phyloP scores from a whole-genome alignment of 2,797 vertebrate genomes.

The Phalanger gymnotis region DNA sequence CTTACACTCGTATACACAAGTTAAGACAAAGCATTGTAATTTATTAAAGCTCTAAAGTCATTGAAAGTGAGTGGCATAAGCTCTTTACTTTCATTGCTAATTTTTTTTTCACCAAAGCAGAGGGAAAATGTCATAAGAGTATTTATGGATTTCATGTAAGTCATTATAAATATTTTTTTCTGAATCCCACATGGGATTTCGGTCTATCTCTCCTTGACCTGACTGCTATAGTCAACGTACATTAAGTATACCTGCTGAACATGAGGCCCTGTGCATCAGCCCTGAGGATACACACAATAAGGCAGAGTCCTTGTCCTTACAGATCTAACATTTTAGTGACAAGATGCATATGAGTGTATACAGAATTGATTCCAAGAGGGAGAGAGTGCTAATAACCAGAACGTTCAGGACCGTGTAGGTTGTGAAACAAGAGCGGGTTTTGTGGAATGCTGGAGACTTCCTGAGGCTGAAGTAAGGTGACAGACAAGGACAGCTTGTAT shows the following conservation, averaged over 20 bases:
- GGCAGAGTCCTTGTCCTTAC: not conserved
- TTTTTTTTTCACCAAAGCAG: conserved; percentile 8
- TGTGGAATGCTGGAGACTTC: not conserved
- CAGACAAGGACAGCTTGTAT: not conserved
- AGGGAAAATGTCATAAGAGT: not conserved
- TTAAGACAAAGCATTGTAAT: not conserved
- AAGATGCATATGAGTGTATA: not conserved
- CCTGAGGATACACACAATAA: not conserved
- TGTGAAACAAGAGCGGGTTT: not conserved
- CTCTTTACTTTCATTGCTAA: not conserved
- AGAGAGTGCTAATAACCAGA: not conserved
- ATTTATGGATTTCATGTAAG: not conserved
- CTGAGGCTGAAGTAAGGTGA: not conserved
- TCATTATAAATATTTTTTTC: not conserved
- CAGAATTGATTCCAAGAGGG: not conserved
- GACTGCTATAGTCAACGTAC: not conserved
- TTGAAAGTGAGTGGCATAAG: not conserved
- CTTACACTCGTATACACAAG: conserved; percentile 1
- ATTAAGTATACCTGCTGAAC: not conserved
- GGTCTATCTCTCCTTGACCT: not conserved
- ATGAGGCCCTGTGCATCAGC: not conserved
- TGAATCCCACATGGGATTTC: not conserved
- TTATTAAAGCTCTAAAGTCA: not conserved
- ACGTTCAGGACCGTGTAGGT: not conserved
- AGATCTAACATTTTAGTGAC: not conserved